phyloP scores from a whole-genome alignment of 2,888 invertebrate species.

The Napeogenes sylphis region DNA sequence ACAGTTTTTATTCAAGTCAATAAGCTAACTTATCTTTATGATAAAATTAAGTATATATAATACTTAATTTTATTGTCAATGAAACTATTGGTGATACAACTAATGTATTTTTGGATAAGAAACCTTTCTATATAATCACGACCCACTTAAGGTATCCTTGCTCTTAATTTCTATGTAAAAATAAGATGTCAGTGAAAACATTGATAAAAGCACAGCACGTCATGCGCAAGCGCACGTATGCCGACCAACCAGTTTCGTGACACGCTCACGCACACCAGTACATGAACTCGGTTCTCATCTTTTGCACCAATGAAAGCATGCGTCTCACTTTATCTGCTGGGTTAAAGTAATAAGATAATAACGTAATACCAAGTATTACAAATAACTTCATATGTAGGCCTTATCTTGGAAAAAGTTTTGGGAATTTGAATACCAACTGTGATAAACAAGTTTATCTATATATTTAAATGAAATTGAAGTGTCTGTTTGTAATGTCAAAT shows the following conservation, averaged over 20 bases:
- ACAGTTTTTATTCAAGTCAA: too few species aligned
- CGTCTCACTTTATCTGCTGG: neutral
- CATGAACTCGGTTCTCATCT: neutral
- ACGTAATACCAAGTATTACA: neutral
- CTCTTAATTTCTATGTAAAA: slow-evolving; percentile 47
- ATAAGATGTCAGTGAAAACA: slow-evolving; percentile 40
- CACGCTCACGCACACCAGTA: slow-evolving; percentile 18
- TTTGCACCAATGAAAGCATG: neutral
- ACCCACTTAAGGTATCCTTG: slow-evolving; percentile 55
- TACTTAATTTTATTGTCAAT: too few species aligned
- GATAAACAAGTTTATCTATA: too few species aligned
- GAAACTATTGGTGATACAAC: too few species aligned
- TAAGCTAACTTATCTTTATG: too few species aligned
- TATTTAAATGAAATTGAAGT: too few species aligned
- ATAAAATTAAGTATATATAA: too few species aligned
- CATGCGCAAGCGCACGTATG: slow-evolving; percentile 42
- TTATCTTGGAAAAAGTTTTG: neutral
- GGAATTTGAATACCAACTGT: too few species aligned
- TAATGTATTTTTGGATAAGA: slow-evolving; percentile 8
- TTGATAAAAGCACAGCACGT: slow-evolving; percentile 35
- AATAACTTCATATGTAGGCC: neutral
- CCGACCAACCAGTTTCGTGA: slow-evolving; percentile 45
- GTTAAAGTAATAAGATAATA: neutral
- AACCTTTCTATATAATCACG: slow-evolving; percentile 31
- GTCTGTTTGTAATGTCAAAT: too few species aligned